A percentile compares a stretch with the other conserved stretches of the same genome.
These are phyloP conservation scores for Platichthys flesus DNA, from an alignment of 2,113 vertebrate species.

Conservation along the genomic window DNA sequence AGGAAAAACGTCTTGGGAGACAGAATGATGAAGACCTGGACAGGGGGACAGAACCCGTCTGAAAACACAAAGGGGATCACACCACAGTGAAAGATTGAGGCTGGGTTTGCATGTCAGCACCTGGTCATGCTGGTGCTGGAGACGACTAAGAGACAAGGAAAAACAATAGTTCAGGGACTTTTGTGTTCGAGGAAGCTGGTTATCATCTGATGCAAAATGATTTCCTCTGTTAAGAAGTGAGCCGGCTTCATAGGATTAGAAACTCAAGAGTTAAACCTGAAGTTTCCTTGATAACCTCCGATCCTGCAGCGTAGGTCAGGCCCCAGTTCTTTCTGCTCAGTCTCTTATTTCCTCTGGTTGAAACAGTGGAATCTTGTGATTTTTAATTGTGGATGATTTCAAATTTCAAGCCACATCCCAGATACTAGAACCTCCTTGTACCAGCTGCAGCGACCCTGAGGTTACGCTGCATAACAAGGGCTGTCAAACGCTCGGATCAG, in stretches of 20 bases:
- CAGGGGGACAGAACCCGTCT: slow-evolving; percentile 22
- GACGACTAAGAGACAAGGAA: background rate
- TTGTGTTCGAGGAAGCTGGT: too few species aligned
- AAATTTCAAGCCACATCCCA: background rate
- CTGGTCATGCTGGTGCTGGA: background rate
- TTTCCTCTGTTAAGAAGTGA: too few species aligned
- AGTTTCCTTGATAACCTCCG: too few species aligned
- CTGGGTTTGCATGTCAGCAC: background rate
- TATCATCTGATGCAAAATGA: too few species aligned
- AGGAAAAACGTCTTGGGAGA: slow-evolving; percentile 26
- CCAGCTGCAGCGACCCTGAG: background rate
- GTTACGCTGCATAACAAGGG: background rate
- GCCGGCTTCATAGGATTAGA: too few species aligned
- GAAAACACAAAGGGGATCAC: slow-evolving; percentile 35
- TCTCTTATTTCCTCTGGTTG: background rate
- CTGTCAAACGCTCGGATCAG: background rate
- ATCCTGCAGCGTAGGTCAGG: too few species aligned
- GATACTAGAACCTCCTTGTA: background rate
- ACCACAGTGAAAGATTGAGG: background rate
- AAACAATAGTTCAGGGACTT: background rate
- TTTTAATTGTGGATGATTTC: too few species aligned
- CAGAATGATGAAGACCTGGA: slow-evolving; percentile 50
- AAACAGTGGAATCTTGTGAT: too few species aligned
- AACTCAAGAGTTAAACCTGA: too few species aligned
- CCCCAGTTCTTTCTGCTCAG: background rate